These are phyloP conservation scores for Myoxocephalus aenaeus DNA, from an alignment of 2,797 vertebrate genomes.

Conservation along the genomic window DNA sequence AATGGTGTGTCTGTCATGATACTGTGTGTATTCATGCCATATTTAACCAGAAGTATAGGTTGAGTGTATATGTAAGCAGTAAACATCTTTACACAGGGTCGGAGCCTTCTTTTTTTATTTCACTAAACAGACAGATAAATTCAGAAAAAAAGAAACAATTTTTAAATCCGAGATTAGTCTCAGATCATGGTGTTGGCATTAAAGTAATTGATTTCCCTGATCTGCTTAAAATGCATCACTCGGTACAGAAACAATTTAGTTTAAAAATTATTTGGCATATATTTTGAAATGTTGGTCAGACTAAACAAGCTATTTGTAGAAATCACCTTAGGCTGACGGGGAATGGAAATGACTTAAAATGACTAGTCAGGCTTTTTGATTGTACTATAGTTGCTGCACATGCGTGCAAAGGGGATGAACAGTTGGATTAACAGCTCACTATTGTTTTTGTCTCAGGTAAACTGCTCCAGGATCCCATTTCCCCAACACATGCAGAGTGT, in stretches of 20 bases:
- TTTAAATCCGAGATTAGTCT: background rate
- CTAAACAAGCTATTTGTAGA: background rate
- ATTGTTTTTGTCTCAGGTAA: slow-evolving; percentile 85
- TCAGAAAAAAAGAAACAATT: background rate
- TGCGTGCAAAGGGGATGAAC: background rate
- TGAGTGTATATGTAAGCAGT: background rate
- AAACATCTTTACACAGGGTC: background rate
- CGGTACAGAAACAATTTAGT: background rate
- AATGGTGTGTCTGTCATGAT: background rate
- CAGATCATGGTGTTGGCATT: background rate
- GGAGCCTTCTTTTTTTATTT: background rate
- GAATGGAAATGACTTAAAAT: slow-evolving; percentile 7
- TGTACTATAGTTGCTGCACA: background rate
- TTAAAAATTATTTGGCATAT: background rate
- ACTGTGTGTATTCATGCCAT: background rate
- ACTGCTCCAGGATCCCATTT: slow-evolving; percentile 95
- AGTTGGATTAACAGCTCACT: slow-evolving; percentile 7
- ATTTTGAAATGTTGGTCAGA: background rate
- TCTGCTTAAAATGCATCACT: background rate
- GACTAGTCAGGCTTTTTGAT: background rate
- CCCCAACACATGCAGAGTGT: slow-evolving; percentile 92
- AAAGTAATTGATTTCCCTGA: background rate
- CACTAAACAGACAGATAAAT: background rate
- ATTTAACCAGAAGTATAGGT: background rate
- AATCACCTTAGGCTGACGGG: background rate